Evolutionary conservation across 1,140 invertebrate species (phyloP).

Genomic region (Drosophila azteca): DNA sequence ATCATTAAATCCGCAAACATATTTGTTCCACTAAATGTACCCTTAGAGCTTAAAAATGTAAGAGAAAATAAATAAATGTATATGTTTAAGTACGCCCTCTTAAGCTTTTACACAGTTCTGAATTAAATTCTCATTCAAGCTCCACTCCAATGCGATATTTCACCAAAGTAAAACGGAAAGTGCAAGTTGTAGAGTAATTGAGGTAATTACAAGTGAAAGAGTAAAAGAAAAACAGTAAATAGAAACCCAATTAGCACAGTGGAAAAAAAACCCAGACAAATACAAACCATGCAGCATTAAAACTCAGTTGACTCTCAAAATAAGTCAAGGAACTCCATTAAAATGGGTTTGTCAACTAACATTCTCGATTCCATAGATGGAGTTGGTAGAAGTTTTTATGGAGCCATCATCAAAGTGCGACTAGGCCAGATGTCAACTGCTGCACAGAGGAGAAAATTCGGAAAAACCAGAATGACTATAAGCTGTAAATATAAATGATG

Average conservation of each 20-base stretch:
- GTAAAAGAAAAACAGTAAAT: slow-evolving; percentile 6
- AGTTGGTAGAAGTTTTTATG: slow-evolving; percentile 24
- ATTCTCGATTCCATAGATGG: no score
- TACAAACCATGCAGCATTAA: slow-evolving; percentile 16
- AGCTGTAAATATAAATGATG: slow-evolving; percentile 51
- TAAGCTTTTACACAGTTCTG: neutral
- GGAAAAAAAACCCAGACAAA: neutral
- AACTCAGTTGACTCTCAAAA: slow-evolving; percentile 1
- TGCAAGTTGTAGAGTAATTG: neutral
- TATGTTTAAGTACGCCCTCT: no score
- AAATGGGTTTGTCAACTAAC: neutral
- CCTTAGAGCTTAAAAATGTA: no score
- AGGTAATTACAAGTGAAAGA: slow-evolving; percentile 35
- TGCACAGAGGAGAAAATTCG: slow-evolving; percentile 3
- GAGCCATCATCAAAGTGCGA: slow-evolving; percentile 27
- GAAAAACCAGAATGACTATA: neutral
- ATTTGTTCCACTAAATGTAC: no score
- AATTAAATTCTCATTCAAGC: slow-evolving; percentile 6
- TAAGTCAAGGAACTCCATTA: slow-evolving; percentile 3
- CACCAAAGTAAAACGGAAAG: slow-evolving; percentile 21
- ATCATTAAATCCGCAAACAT: no score
- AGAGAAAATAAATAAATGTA: no score
- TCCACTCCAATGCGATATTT: neutral
- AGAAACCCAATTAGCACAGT: slow-evolving; percentile 31
- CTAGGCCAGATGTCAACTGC: slow-evolving; percentile 44